Evolutionary conservation across 2,113 vertebrate genomes (phyloP).

Genomic region (Galbula dea): DNA sequence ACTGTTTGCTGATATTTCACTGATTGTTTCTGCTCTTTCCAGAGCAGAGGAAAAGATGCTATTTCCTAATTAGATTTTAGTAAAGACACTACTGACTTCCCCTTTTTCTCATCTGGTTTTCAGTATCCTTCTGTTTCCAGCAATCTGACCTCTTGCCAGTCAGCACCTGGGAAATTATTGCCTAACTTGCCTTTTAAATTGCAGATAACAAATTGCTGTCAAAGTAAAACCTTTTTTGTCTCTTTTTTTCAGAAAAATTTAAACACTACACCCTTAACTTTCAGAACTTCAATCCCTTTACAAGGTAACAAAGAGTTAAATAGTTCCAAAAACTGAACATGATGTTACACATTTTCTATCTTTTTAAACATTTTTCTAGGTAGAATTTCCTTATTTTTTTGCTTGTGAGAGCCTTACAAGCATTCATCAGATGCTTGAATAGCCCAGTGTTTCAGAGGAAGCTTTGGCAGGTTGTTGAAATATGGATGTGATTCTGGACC

Average conservation of each 20-base stretch:
- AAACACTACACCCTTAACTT: background rate
- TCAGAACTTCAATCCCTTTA: background rate
- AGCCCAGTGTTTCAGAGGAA: background rate
- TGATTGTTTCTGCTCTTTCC: conserved; percentile 51
- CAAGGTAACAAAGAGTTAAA: background rate
- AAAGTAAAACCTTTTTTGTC: conserved; percentile 37
- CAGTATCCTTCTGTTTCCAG: conserved; percentile 43
- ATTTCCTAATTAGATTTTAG: conserved; percentile 58
- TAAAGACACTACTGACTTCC: conserved; percentile 26
- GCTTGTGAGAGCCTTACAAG: background rate
- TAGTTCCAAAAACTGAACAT: background rate
- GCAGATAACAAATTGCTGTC: conserved; percentile 67
- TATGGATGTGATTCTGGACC: background rate
- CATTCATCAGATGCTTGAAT: background rate
- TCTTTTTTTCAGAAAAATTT: conserved; percentile 44
- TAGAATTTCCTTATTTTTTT: background rate
- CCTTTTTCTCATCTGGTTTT: conserved; percentile 47
- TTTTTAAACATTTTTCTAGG: background rate
- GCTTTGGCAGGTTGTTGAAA: background rate
- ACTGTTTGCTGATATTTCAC: conserved; percentile 69
- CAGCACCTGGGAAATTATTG: conserved; percentile 56
- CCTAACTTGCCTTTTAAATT: conserved; percentile 64
- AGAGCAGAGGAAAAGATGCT: conserved; percentile 49
- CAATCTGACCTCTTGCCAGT: conserved; percentile 17
- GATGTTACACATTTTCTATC: background rate